These are phyloP conservation scores for Prietella phreatophila DNA, from an alignment of 2,113 vertebrate species.

Conservation along the genomic window DNA sequence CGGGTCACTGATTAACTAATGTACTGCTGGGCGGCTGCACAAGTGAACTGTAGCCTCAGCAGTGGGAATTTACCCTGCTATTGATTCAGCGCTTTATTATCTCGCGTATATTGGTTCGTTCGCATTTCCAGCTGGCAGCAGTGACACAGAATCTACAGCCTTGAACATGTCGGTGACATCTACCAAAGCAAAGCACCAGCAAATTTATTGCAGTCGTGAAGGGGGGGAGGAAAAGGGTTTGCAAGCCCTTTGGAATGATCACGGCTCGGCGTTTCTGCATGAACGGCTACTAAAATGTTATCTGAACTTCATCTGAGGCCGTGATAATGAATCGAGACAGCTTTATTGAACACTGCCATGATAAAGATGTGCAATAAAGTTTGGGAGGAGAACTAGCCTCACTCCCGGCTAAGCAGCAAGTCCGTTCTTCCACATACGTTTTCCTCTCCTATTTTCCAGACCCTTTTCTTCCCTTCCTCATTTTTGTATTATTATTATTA, in stretches of 20 bases:
- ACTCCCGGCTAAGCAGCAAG: neutral
- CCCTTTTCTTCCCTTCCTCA: neutral
- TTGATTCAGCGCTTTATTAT: slow-evolving; percentile 55
- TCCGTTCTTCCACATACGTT: neutral
- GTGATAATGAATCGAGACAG: slow-evolving; percentile 5
- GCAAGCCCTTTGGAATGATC: neutral
- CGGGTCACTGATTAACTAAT: slow-evolving; percentile 49
- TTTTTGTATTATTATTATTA: neutral
- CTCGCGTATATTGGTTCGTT: slow-evolving; percentile 35
- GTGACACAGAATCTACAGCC: slow-evolving; percentile 36
- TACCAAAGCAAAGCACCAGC: slow-evolving; percentile 27
- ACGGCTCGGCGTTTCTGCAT: neutral
- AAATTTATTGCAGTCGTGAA: slow-evolving; percentile 29
- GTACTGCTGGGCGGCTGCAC: slow-evolving; percentile 3
- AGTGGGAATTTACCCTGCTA: slow-evolving; percentile 46
- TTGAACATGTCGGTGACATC: slow-evolving; percentile 32
- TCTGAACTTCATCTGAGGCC: neutral
- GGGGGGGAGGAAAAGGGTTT: neutral
- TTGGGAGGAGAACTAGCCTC: neutral
- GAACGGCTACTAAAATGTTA: slow-evolving; percentile 12
- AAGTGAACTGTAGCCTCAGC: slow-evolving; percentile 34
- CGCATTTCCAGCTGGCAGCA: slow-evolving; percentile 47
- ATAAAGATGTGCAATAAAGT: slow-evolving; percentile 16
- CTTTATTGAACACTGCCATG: slow-evolving; percentile 1
- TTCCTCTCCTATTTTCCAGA: too few relatives aligned